Evolutionary conservation across 2,888 invertebrate genomes (phyloP), one percentile per base, ranked within the genome.

Genomic region (Psylliodes chrysocephalus): DNA sequence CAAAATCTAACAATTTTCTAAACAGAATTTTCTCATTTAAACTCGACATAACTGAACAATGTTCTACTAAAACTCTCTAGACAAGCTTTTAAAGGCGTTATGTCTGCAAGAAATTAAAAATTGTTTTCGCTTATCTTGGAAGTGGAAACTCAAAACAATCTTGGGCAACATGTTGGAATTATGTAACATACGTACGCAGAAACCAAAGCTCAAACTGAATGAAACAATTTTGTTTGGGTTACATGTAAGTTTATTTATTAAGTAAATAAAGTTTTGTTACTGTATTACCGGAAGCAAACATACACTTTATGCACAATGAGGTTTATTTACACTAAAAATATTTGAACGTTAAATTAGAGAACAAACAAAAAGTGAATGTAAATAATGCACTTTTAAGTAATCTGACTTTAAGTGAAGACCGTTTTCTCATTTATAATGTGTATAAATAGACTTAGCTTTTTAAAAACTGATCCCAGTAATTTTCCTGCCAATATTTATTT

Each of bases 171-270:
- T 40, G 40, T 2, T 40, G 17, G 40, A 40, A 40, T 15, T 40
- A 40, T 40, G 40, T n/a, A 40, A 40, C 40, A 40, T 40, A 17
- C 40, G 40, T 40, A 40, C 40, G 5, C 6, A 5, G 40, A 40
- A 40, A 40, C 40, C 40, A 17, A 12, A 12, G 7, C 40, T 40
- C 40, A 40, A 40, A 40, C 10, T 15, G n/a, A 40, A 40, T 40
- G 17, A 40, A 12, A 40, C 40, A 40, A 40, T 17, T n/a, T 40
- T 53, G 53, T 53, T 53, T 35, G 30, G 53, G 33, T 53, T 33
- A 30, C 22, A 53, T 33, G 53, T 53, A 53, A 53, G 53, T 53
- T 53, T 53, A 53, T 53, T 53, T 53, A 53, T 53, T n/a, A 28
- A 12, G 53, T 15, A 53, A 53, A 53, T 53, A 53, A n/a, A 53